Percentiles rank a stretch among this genome's conserved stretches.
Evolutionary conservation across 2,888 invertebrate genomes (phyloP).

Genomic region (Anodontia alba): DNA sequence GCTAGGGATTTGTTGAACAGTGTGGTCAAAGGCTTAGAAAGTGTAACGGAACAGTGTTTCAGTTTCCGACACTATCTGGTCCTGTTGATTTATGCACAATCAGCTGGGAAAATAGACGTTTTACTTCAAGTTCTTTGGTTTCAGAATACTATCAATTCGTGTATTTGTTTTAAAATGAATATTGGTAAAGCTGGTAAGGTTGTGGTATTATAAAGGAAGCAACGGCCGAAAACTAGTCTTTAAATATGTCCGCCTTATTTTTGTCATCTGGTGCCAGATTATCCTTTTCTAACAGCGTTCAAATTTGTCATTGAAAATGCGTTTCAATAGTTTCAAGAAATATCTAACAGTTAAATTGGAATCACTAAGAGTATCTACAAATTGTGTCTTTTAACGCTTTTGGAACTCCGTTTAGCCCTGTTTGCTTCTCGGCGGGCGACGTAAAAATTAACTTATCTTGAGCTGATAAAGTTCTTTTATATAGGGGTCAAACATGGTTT

Average conservation of each 20-base stretch:
- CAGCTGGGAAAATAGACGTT: not conserved
- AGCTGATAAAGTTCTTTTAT: no score
- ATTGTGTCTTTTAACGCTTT: no score
- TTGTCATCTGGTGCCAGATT: not conserved
- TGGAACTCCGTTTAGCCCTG: no score
- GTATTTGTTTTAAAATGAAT: not conserved
- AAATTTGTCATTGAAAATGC: no score
- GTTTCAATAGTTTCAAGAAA: no score
- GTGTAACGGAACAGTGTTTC: conserved; percentile 1
- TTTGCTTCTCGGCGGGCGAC: no score
- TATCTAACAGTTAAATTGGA: no score
- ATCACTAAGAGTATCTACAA: no score
- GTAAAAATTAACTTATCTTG: no score
- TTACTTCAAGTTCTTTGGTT: not conserved
- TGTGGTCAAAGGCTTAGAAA: conserved; percentile 25
- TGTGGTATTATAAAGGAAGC: not conserved
- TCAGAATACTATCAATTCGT: not conserved
- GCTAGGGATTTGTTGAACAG: conserved; percentile 27
- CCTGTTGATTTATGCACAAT: conserved; percentile 19
- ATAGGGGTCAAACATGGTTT: no score
- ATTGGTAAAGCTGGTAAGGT: not conserved
- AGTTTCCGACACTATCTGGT: conserved; percentile 20
- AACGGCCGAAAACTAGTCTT: not conserved
- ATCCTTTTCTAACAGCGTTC: no score
- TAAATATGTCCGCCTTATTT: not conserved